Base-by-base conservation (phyloP, 2,113 vertebrate species). In the Ceuthmochares aereus region DNA sequence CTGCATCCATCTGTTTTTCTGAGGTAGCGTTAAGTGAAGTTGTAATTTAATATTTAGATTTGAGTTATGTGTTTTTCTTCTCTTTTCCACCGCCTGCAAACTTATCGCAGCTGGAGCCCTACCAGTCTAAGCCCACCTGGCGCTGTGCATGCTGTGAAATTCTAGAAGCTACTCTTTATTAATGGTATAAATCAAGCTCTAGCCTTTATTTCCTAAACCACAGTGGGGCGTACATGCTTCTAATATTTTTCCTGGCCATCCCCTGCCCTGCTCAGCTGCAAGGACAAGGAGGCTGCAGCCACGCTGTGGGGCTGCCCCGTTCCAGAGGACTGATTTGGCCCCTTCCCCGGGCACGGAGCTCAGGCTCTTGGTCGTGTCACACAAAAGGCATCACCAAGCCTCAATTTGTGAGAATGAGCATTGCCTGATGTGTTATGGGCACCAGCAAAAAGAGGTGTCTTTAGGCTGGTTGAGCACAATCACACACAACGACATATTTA, bases 11-110 rank as follows among this genome's bases (percentile, higher is more conserved):
- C 47, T 49, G 47, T 22, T 73, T 60, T 67, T 45, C 45, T 26
- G 29, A 54, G 45, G 77, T 16, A 60, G 19, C 54, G 18, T 34
- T 73, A 47, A 34, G 52, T 32, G 20, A 19, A 54, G n/a, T 20
- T 59, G 37, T 54, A 59, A 67, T 74, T 52, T 67, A 52, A 40
- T 74, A 73, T 67, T 85, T 80, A 26, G 67, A 52, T 40, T 30
- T 67, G 59, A 91, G 43, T 59, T 73, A 59, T 26, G 67, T 54
- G 81, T 85, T 79, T 85, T 79, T 58, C 32, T 79, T 85, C 36
- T 79, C 19, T 85, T 58, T 43, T 66, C 59, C 9, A 30, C 29
- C 4, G 4, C 20, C 52, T 60, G 52, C 45, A 74, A 74, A 40
- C n/a, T 30, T 34, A 45, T 10, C 45, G 18, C 20, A 59, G 59